These are phyloP conservation scores for Syrmaticus mikado DNA, from an alignment of 2,113 vertebrate species.

Conservation along the genomic window DNA sequence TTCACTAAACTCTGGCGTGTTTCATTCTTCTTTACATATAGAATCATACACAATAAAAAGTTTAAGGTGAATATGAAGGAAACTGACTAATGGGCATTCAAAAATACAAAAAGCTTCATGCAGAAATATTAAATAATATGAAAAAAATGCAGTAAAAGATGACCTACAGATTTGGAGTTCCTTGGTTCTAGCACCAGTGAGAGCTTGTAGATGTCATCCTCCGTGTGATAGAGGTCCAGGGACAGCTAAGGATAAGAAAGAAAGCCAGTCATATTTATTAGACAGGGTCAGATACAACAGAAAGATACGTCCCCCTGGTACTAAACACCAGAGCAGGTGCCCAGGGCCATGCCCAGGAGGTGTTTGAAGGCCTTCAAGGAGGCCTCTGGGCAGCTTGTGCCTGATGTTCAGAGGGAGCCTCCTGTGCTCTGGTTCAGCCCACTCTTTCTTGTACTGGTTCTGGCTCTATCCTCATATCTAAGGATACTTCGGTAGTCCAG, in stretches of 20 bases:
- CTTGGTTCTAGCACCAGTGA: conserved; percentile 94
- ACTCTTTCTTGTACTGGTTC: not conserved
- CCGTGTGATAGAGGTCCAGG: conserved; percentile 96
- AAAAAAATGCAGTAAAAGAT: not conserved
- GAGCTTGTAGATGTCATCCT: conserved; percentile 97
- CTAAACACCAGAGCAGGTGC: not conserved
- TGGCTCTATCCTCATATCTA: accelerated
- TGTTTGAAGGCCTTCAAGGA: not conserved
- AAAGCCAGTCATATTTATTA: not conserved
- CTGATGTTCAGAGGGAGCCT: not conserved
- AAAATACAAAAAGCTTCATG: not conserved
- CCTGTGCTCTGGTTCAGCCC: not conserved
- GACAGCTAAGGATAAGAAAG: conserved; percentile 84
- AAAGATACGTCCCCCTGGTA: not conserved
- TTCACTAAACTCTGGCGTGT: not conserved
- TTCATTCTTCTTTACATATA: not conserved
- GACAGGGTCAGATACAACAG: not conserved
- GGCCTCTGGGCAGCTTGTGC: not conserved
- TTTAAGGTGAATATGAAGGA: not conserved
- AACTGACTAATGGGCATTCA: not conserved
- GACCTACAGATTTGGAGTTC: conserved; percentile 89
- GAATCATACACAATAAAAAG: not conserved
- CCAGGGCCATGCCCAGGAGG: not conserved
- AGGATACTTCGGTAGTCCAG: not conserved
- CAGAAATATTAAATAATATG: not conserved